Evolutionary conservation across 2,888 invertebrate species (phyloP).

Genomic region (Epicampocera succincta): DNA sequence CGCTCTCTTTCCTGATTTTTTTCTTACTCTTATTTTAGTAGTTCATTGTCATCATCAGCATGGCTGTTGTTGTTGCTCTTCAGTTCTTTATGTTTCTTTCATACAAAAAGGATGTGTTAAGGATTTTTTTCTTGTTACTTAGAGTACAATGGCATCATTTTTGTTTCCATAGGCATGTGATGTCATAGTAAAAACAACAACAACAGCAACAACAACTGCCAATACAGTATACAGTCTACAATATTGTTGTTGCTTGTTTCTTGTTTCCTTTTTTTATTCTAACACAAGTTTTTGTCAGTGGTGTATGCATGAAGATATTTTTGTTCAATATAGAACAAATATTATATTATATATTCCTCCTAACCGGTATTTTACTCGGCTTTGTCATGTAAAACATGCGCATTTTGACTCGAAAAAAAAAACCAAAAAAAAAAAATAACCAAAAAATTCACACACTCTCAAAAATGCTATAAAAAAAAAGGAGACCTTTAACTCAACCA

Average conservation of each 20-base stretch:
- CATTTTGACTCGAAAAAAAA: conserved; percentile 39
- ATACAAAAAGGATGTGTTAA: conserved; percentile 54
- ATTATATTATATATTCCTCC: conserved; percentile 68
- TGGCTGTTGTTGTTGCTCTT: conserved; percentile 12
- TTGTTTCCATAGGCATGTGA: conserved; percentile 61
- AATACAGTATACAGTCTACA: conserved; percentile 6
- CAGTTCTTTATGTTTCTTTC: conserved; percentile 10
- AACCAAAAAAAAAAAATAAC: no score
- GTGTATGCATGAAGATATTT: conserved; percentile 13
- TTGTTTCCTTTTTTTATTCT: background rate
- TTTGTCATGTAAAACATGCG: conserved; percentile 68
- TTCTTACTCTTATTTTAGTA: conserved; percentile 5
- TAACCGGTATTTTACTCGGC: conserved; percentile 76
- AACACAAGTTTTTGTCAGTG: conserved; percentile 16
- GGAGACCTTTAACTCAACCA: conserved; percentile 34
- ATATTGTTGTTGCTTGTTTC: conserved; percentile 2
- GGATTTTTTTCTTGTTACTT: conserved; percentile 48
- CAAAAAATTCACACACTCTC: conserved; percentile 18
- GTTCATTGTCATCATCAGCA: background rate
- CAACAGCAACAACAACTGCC: conserved; percentile 32
- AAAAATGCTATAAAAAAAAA: background rate
- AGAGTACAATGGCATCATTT: conserved; percentile 63
- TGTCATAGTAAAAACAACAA: conserved; percentile 63
- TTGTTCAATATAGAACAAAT: conserved; percentile 42
- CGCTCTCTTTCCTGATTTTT: conserved; percentile 8